A percentile compares a stretch with the other conserved stretches of the same genome.
Conservation (phyloP, 1,140 invertebrate genomes). For the Scaptomyza pallida region DNA sequence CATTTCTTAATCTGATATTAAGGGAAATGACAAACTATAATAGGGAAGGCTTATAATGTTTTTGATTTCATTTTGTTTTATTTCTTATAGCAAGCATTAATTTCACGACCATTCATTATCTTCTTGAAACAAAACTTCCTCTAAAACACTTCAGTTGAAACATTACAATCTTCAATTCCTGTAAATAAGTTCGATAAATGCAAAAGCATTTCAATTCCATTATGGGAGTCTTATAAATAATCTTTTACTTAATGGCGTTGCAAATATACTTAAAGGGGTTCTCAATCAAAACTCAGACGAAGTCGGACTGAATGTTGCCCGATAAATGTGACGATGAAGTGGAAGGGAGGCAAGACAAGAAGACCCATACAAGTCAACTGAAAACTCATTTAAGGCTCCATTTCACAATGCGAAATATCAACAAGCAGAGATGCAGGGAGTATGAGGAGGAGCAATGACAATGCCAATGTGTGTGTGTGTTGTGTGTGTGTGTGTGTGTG, state of each 20-base stretch:
- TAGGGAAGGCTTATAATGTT: no score
- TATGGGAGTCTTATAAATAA: slow-evolving; percentile 18
- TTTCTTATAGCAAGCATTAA: no score
- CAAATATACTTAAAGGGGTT: slow-evolving; percentile 43
- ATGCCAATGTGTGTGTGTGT: slow-evolving; percentile 42
- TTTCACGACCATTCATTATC: no score
- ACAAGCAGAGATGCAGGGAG: slow-evolving; percentile 3
- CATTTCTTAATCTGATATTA: no score
- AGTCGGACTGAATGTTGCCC: slow-evolving; percentile 15
- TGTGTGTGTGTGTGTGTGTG: slow-evolving; percentile 12
- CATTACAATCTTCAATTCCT: not conserved
- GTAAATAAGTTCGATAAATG: slow-evolving; percentile 41
- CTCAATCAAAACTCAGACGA: slow-evolving; percentile 64
- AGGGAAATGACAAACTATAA: no score
- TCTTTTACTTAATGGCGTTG: slow-evolving; percentile 48
- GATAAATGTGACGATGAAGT: slow-evolving; percentile 22
- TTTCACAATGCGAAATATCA: slow-evolving; percentile 65
- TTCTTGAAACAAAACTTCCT: slow-evolving; percentile 10
- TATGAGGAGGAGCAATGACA: slow-evolving; percentile 15
- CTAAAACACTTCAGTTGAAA: slow-evolving; percentile 36
- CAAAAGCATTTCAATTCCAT: slow-evolving; percentile 43
- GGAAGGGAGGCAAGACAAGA: slow-evolving; percentile 6
- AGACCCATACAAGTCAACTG: slow-evolving; percentile 64
- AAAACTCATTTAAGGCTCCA: slow-evolving; percentile 79
- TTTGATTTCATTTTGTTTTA: no score